phyloP scores from a whole-genome alignment of 2,113 vertebrate species.

The Microtus ochrogaster region DNA sequence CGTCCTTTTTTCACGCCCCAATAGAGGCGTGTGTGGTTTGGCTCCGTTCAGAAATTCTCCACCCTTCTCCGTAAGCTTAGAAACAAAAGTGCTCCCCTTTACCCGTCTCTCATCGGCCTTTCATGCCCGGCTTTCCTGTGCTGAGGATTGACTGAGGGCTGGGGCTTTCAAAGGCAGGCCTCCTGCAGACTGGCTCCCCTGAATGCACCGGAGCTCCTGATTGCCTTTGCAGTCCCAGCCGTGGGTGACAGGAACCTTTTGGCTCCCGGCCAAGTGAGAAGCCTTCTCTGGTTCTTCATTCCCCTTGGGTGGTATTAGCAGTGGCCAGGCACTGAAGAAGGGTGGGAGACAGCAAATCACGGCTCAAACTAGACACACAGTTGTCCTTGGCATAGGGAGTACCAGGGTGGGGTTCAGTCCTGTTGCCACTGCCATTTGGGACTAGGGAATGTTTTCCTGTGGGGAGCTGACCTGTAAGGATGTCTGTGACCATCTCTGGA shows the following conservation, averaged over 20 bases:
- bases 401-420: rapidly evolving
- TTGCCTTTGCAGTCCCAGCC: background rate
- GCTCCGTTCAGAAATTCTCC: constrained; percentile 78
- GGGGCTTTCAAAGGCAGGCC: constrained; percentile 70
- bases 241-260: rapidly evolving
- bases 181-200: background rate
- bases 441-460: background rate
- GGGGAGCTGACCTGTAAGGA: background rate
- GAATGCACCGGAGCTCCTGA: background rate
- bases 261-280: background rate
- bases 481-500: background rate
- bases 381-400: too few species aligned
- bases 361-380: background rate
- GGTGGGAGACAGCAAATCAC: too few species aligned
- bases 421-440: rapidly evolving
- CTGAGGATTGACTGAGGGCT: constrained; percentile 57
- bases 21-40: constrained; percentile 79
- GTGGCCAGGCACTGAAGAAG: background rate
- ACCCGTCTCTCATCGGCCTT: constrained; percentile 76
- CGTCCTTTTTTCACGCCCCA: constrained; percentile 71
- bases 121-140: constrained; percentile 39
- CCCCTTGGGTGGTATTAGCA: background rate
- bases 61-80: constrained; percentile 74
- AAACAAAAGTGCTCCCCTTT: constrained; percentile 77
- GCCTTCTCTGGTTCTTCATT: rapidly evolving